Conservation (phyloP, 2,113 vertebrate species). For the Smithornis capensis region DNA sequence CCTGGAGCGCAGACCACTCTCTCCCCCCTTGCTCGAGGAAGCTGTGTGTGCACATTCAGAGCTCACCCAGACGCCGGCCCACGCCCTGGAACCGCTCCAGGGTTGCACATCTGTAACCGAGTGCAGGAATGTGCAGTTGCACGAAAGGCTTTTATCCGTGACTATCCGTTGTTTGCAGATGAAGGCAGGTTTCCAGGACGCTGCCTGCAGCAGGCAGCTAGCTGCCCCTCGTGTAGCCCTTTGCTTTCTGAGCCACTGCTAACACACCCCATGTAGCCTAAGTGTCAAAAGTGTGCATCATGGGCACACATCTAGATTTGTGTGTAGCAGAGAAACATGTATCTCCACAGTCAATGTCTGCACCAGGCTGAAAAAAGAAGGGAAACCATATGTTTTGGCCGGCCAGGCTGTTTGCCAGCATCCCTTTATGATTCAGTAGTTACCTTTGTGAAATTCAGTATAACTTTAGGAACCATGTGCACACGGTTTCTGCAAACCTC, state of each 20-base stretch:
- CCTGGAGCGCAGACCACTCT: neutral
- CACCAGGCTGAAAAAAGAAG: neutral
- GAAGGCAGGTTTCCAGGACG: neutral
- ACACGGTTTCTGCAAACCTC: neutral
- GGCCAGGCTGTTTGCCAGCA: neutral
- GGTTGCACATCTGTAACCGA: neutral
- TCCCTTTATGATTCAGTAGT: neutral
- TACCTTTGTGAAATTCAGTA: neutral
- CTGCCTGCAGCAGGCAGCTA: neutral
- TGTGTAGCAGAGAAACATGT: neutral
- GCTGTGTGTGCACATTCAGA: neutral
- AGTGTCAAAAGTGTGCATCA: accelerated
- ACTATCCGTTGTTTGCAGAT: accelerated
- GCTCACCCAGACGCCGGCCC: neutral
- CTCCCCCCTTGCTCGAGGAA: neutral
- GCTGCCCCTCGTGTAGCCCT: neutral
- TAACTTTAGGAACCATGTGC: neutral
- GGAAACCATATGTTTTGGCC: neutral
- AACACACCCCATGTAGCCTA: accelerated
- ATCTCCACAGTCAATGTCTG: neutral
- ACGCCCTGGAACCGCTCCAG: neutral
- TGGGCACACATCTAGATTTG: neutral
- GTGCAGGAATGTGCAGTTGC: neutral
- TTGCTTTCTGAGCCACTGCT: neutral
- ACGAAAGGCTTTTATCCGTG: neutral